phyloP scores from a whole-genome alignment of 1,140 invertebrate genomes.

The Hylaeus anthracinus region DNA sequence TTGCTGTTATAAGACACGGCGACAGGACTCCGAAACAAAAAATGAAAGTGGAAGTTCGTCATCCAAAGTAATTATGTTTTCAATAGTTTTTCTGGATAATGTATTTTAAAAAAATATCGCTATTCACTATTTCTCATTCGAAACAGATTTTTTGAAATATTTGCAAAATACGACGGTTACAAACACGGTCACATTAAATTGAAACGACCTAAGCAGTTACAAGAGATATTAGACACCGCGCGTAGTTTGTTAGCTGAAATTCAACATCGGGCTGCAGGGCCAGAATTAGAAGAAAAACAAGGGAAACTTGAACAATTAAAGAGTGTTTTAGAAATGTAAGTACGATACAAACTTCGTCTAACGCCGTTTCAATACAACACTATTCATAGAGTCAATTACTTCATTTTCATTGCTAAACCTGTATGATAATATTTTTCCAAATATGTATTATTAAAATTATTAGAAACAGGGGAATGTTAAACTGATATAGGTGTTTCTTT shows the following conservation, averaged over 20 bases:
- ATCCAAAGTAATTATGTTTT: slow-evolving; percentile 90
- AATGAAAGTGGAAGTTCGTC: slow-evolving; percentile 99
- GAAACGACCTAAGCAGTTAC: slow-evolving; percentile 98
- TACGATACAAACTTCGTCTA: too few species aligned
- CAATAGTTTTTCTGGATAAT: background rate
- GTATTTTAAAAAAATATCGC: background rate
- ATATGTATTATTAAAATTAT: too few species aligned
- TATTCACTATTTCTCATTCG: background rate
- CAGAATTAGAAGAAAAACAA: slow-evolving; percentile 98
- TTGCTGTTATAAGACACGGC: slow-evolving; percentile 98
- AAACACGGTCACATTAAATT: slow-evolving; percentile 98
- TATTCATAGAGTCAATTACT: too few species aligned
- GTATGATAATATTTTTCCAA: too few species aligned
- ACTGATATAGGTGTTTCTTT: too few species aligned
- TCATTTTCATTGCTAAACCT: too few species aligned
- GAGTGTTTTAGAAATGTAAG: slow-evolving; percentile 98
- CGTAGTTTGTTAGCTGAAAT: slow-evolving; percentile 93
- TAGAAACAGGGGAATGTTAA: too few species aligned
- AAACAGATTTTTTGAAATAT: slow-evolving; percentile 97
- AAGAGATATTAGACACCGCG: slow-evolving; percentile 98
- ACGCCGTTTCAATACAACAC: too few species aligned
- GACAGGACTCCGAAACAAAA: slow-evolving; percentile 99
- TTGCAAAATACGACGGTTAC: slow-evolving; percentile 98
- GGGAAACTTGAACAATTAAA: slow-evolving; percentile 98
- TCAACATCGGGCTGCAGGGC: slow-evolving; percentile 90